These are phyloP conservation scores for Vicugna pacos DNA, from an alignment of 2,113 vertebrate genomes.

Conservation along the genomic window DNA sequence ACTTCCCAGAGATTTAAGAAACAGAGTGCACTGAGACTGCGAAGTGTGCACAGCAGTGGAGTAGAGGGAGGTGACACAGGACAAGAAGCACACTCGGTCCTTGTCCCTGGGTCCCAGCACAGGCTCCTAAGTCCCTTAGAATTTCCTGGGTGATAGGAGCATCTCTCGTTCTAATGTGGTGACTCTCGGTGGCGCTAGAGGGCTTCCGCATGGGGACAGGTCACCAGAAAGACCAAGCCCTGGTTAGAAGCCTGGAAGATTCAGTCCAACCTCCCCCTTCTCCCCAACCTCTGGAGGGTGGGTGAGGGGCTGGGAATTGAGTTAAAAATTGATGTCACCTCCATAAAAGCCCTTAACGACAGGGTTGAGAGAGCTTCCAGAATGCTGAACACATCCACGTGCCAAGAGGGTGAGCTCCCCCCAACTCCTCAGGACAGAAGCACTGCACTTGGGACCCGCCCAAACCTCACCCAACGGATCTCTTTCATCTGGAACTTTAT, in stretches of 20 bases:
- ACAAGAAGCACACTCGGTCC: neutral
- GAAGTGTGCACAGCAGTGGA: fast-evolving
- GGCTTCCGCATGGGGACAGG: neutral
- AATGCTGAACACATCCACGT: neutral
- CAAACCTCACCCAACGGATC: neutral
- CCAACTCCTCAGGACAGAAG: neutral
- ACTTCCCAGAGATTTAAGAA: neutral
- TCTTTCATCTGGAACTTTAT: neutral
- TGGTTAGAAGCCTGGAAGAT: neutral
- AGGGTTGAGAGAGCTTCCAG: neutral
- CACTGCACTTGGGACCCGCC: no score
- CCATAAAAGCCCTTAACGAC: neutral
- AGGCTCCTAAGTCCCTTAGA: neutral
- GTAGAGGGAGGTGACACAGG: fast-evolving
- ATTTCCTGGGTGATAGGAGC: neutral
- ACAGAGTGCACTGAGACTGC: neutral
- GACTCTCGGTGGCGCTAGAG: neutral
- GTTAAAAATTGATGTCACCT: neutral
- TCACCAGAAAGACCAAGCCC: neutral
- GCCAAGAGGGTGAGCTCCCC: no score
- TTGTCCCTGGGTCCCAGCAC: neutral
- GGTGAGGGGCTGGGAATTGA: neutral
- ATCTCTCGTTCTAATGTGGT: neutral
- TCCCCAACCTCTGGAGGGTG: neutral
- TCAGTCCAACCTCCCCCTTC: neutral